A percentile compares a stretch with the other conserved stretches of the same genome.
Conservation (phyloP, 2,113 vertebrate species). For the Entomyzon cyanotis region DNA sequence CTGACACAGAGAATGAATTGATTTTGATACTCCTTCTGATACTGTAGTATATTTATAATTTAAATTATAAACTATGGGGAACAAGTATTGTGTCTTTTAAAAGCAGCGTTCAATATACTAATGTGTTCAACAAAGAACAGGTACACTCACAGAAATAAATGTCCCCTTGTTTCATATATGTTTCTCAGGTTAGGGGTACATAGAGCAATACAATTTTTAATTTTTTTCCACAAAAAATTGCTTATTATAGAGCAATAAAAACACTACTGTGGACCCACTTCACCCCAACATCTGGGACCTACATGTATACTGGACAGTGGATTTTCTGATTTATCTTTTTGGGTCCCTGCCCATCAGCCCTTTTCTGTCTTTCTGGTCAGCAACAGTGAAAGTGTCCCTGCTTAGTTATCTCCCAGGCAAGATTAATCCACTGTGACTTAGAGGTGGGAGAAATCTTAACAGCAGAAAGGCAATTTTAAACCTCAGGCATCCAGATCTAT, state of each 20-base stretch:
- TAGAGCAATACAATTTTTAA: not conserved
- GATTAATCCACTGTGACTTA: not conserved
- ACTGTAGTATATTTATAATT: not conserved
- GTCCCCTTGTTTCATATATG: not conserved
- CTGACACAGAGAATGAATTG: not conserved
- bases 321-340: not conserved
- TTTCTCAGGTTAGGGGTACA: not conserved
- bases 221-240: not conserved
- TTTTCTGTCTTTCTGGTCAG: not conserved
- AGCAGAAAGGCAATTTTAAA: not conserved
- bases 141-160: not conserved
- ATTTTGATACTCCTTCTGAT: not conserved
- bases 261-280: not conserved
- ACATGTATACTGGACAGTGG: not conserved
- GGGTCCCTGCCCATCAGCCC: not conserved
- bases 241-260: not conserved
- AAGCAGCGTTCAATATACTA: not conserved
- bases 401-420: not conserved
- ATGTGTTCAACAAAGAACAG: not conserved
- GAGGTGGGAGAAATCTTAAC: not conserved
- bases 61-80: not conserved
- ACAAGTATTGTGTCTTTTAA: not conserved
- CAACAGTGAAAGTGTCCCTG: fast-evolving
- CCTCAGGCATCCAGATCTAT: not conserved
- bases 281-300: not conserved